Evolutionary conservation across 1,140 invertebrate genomes (phyloP).

Genomic region (Aphelinus certus): DNA sequence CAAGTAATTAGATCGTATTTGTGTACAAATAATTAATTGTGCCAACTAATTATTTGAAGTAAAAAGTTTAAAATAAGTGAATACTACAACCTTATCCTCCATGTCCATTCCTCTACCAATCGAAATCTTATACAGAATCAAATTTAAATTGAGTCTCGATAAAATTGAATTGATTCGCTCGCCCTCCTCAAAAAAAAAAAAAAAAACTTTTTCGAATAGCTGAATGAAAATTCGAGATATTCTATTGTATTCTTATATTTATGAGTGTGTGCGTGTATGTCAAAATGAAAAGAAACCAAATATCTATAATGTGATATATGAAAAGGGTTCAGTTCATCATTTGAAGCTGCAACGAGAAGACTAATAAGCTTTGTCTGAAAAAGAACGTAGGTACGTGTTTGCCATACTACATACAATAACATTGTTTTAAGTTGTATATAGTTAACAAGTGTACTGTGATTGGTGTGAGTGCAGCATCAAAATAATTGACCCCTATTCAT

Average conservation of each 20-base stretch:
- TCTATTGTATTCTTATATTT: neutral
- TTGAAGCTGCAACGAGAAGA: conserved; percentile 66
- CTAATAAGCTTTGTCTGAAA: conserved; percentile 51
- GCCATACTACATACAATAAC: conserved; percentile 53
- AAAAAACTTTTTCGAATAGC: too few species aligned
- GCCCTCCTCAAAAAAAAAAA: too few species aligned
- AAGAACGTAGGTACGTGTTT: conserved; percentile 62
- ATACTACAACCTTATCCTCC: too few species aligned
- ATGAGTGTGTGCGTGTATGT: conserved; percentile 29
- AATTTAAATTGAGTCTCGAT: too few species aligned
- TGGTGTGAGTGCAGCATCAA: conserved; percentile 60
- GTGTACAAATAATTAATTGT: too few species aligned
- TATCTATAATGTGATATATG: conserved; percentile 51
- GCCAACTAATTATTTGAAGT: too few species aligned
- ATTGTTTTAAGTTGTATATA: conserved; percentile 33
- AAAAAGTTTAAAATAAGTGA: too few species aligned
- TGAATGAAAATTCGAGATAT: too few species aligned
- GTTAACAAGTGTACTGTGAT: conserved; percentile 35
- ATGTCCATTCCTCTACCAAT: too few species aligned
- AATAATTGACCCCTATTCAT: conserved; percentile 65
- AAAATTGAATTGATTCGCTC: too few species aligned
- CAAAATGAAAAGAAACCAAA: conserved; percentile 26
- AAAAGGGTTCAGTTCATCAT: conserved; percentile 66
- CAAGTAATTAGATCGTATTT: too few species aligned
- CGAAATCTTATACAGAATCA: too few species aligned